These are phyloP conservation scores for Cacatua alba DNA, from an alignment of 2,113 vertebrate species.

Conservation along the genomic window DNA sequence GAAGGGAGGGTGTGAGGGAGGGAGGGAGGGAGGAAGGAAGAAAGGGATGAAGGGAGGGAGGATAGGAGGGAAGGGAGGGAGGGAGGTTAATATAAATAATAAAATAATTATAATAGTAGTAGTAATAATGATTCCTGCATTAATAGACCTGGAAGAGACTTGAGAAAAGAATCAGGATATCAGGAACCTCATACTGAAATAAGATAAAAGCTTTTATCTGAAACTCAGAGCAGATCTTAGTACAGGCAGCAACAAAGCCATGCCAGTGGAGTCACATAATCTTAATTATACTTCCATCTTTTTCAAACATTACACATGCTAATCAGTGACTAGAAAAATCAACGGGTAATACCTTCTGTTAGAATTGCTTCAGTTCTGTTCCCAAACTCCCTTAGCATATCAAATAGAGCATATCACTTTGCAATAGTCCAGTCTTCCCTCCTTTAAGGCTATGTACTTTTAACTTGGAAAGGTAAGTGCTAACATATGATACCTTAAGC, in stretches of 20 bases:
- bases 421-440: background rate
- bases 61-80: no score
- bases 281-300: background rate
- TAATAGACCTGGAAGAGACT: background rate
- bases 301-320: background rate
- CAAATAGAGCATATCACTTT: background rate
- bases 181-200: background rate
- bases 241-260: background rate
- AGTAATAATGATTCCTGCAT: no score
- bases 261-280: background rate
- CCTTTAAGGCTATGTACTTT: background rate
- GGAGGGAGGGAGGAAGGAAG: no score
- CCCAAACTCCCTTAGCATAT: background rate
- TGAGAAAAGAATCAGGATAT: background rate
- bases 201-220: background rate
- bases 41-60: no score
- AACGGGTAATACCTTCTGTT: background rate
- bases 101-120: no score
- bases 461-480: background rate
- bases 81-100: no score
- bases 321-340: background rate
- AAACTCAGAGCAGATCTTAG: background rate
- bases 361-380: background rate
- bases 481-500: background rate
- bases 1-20: no score